Percentiles rank a stretch among this genome's conserved stretches.
Evolutionary conservation across 2,797 vertebrate genomes (phyloP).

Genomic region (Momotus momota): DNA sequence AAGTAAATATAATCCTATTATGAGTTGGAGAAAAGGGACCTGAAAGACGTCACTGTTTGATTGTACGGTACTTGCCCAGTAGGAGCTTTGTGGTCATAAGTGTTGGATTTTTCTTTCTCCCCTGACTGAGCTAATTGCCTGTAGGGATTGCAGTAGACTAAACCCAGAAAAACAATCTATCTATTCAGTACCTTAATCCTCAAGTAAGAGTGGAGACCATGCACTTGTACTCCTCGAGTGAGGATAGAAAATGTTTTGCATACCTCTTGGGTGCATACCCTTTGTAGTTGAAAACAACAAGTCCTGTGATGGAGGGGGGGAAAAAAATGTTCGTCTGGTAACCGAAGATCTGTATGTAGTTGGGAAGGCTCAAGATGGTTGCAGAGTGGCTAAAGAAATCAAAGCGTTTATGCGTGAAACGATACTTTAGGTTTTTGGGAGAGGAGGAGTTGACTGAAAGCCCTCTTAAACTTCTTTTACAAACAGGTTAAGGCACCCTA

Average conservation of each 20-base stretch:
- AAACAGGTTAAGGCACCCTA: background rate
- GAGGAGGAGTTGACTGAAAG: background rate
- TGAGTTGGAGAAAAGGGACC: conserved; percentile 8
- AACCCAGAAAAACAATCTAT: conserved; percentile 28
- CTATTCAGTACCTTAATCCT: conserved; percentile 45
- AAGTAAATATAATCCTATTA: background rate
- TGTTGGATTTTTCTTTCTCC: conserved; percentile 31
- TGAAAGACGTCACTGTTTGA: background rate
- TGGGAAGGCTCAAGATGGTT: background rate
- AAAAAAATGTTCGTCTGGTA: background rate
- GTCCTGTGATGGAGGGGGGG: background rate
- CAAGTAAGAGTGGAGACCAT: background rate
- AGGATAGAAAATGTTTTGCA: conserved; percentile 10
- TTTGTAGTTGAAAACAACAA: background rate
- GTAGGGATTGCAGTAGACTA: background rate
- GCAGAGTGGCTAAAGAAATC: background rate
- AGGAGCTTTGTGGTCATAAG: conserved; percentile 31
- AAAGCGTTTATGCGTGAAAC: background rate
- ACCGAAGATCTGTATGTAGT: background rate
- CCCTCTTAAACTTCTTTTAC: background rate
- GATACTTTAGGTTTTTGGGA: background rate
- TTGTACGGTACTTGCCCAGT: background rate
- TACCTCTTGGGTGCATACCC: background rate
- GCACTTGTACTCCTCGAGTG: background rate
- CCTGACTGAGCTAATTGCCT: background rate